A percentile compares a stretch with the other conserved stretches of the same genome.
phyloP scores from a whole-genome alignment of 2,113 vertebrate species.

The Phalacrocorax brasilianus region DNA sequence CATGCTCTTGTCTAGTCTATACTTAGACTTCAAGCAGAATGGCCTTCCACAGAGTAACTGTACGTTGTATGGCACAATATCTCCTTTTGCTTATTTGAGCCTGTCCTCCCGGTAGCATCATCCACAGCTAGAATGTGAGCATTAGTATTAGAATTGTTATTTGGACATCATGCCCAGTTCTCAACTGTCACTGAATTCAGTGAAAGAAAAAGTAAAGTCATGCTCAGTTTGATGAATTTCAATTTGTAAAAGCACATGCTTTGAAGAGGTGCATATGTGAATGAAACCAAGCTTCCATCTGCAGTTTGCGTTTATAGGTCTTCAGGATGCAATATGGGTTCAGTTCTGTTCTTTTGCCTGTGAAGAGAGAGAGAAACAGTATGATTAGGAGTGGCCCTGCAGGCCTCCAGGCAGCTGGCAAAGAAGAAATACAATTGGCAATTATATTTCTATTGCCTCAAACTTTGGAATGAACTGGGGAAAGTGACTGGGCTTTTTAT shows the following conservation, averaged over 20 bases:
- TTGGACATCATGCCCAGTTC: neutral
- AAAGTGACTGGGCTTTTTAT: neutral
- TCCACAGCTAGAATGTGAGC: accelerated
- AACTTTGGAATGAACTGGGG: neutral
- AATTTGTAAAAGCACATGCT: neutral
- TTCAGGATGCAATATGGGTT: neutral
- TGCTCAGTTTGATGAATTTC: neutral
- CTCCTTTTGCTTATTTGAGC: neutral
- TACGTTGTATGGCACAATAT: neutral
- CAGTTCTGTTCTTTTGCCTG: neutral
- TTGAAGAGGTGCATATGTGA: neutral
- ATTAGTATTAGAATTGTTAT: neutral
- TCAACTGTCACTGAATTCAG: neutral
- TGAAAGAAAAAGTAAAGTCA: neutral
- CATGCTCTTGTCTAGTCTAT: neutral
- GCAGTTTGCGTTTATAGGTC: neutral
- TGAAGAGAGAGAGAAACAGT: neutral
- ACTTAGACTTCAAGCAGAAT: neutral
- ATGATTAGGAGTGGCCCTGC: neutral
- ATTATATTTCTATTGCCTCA: neutral
- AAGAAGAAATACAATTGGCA: neutral
- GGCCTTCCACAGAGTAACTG: neutral
- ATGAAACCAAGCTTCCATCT: neutral
- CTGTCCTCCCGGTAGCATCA: neutral
- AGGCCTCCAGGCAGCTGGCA: neutral